Percentiles rank a stretch among this genome's conserved stretches.
These are phyloP conservation scores for Campaea margaritaria DNA, from an alignment of 2,888 invertebrate genomes.

Conservation along the genomic window DNA sequence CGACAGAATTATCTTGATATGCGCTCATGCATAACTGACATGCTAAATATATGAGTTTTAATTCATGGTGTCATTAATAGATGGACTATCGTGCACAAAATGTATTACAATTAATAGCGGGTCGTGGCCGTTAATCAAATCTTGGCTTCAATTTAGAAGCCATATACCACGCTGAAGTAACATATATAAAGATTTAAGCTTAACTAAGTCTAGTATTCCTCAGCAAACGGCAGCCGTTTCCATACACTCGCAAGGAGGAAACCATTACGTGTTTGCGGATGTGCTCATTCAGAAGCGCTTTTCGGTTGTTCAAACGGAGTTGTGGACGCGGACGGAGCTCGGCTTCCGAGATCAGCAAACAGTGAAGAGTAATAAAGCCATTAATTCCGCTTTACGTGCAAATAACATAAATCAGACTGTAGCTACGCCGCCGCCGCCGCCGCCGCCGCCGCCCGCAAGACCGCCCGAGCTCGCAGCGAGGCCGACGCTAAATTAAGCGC, in stretches of 20 bases:
- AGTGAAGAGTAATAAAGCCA: slow-evolving; percentile 83
- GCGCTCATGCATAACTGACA: too few species aligned
- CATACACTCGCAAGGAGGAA: slow-evolving; percentile 48
- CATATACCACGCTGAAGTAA: slow-evolving; percentile 15
- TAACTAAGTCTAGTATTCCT: slow-evolving; percentile 33
- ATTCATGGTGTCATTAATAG: too few species aligned
- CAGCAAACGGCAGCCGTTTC: slow-evolving; percentile 34
- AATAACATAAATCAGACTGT: slow-evolving; percentile 84
- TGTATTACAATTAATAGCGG: too few species aligned
- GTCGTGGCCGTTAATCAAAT: slow-evolving; percentile 15
- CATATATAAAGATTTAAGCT: slow-evolving; percentile 36
- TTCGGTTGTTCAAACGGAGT: slow-evolving; percentile 63
- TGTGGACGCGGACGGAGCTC: slow-evolving; percentile 64
- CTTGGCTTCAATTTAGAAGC: slow-evolving; percentile 16
- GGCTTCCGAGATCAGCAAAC: slow-evolving; percentile 75
- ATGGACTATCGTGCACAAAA: too few species aligned
- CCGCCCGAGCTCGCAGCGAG: slow-evolving; percentile 66
- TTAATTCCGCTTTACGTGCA: slow-evolving; percentile 84
- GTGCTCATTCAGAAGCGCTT: slow-evolving; percentile 66
- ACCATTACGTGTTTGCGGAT: slow-evolving; percentile 63
- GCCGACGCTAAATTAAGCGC: slow-evolving; percentile 73
- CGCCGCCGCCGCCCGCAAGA: slow-evolving; percentile 74
- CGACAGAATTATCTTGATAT: not conserved
- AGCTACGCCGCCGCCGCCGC: slow-evolving; percentile 56
- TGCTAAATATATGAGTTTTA: too few species aligned